Evolutionary conservation across 2,797 vertebrate species (phyloP).

Genomic region (Melanotaenia nigrans): DNA sequence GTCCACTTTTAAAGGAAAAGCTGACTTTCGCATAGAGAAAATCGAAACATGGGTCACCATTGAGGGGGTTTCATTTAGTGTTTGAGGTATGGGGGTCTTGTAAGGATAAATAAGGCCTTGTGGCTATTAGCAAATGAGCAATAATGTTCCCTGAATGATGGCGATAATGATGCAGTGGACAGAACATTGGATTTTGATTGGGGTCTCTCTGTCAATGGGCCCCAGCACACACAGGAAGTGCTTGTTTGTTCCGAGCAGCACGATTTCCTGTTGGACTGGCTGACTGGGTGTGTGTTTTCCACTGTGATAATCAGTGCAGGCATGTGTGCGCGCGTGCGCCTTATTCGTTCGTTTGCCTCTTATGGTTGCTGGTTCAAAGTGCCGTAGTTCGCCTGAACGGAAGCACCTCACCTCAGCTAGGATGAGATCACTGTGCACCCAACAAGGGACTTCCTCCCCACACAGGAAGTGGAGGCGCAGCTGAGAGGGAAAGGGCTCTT

Average conservation of each 20-base stretch:
- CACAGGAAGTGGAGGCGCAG: slow-evolving; percentile 88
- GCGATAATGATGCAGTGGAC: slow-evolving; percentile 78
- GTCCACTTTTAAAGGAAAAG: slow-evolving; percentile 76
- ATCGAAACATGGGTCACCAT: slow-evolving; percentile 57
- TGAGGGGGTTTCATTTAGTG: slow-evolving; percentile 27
- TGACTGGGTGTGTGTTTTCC: slow-evolving; percentile 78
- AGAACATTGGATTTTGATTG: slow-evolving; percentile 82
- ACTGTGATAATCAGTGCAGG: slow-evolving; percentile 82
- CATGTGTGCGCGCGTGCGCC: slow-evolving; percentile 43
- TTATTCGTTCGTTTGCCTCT: slow-evolving; percentile 76
- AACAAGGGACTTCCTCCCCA: slow-evolving; percentile 85
- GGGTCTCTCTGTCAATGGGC: slow-evolving; percentile 78
- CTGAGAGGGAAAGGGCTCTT: slow-evolving; percentile 91
- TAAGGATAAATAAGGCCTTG: slow-evolving; percentile 84
- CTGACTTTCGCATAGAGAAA: slow-evolving; percentile 63
- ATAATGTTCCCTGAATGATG: slow-evolving; percentile 84
- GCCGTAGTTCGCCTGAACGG: slow-evolving; percentile 53
- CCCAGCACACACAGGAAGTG: slow-evolving; percentile 83
- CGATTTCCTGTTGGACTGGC: slow-evolving; percentile 78
- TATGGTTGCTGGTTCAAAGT: slow-evolving; percentile 85
- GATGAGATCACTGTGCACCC: slow-evolving; percentile 86
- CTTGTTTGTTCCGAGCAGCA: slow-evolving; percentile 84
- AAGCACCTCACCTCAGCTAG: slow-evolving; percentile 82
- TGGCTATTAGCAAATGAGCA: slow-evolving; percentile 88
- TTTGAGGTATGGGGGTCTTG: slow-evolving; percentile 32